Conservation (phyloP, 2,113 vertebrate genomes). For the Sander vitreus region DNA sequence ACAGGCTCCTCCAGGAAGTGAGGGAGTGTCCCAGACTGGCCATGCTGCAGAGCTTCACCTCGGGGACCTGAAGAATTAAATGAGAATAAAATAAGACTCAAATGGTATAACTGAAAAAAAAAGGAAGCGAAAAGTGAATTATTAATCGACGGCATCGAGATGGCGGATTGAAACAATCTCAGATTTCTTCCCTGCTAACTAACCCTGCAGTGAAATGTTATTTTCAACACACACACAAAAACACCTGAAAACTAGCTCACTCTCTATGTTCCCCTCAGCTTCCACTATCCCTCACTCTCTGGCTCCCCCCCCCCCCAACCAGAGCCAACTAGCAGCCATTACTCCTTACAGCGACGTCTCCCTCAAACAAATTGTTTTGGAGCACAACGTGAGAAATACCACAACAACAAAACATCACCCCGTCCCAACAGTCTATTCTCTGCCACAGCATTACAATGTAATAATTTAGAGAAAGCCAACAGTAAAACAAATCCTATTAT, state of each 20-base stretch:
- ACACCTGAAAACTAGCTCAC: not conserved
- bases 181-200: not conserved
- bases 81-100: not conserved
- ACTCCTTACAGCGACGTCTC: constrained; percentile 26
- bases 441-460: not conserved
- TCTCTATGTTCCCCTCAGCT: not conserved
- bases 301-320: not conserved
- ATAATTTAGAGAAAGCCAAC: constrained; percentile 9
- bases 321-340: constrained; percentile 22
- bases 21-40: constrained; percentile 91
- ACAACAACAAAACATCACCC: constrained; percentile 3
- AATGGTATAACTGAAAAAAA: not conserved
- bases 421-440: constrained; percentile 9
- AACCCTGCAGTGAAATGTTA: constrained; percentile 15
- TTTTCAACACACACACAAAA: not conserved
- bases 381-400: constrained; percentile 30
- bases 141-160: not conserved
- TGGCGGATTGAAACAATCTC: not conserved
- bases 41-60: constrained; percentile 88
- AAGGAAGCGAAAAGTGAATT: not conserved
- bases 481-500: constrained; percentile 6
- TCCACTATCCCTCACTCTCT: constrained; percentile 15
- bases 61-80: constrained; percentile 83
- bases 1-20: constrained; percentile 95
- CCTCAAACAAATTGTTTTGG: constrained; percentile 25